Evolutionary conservation across 2,113 vertebrate species (phyloP), one percentile per base, ranked within the genome.

Genomic region (Serilophus lunatus): DNA sequence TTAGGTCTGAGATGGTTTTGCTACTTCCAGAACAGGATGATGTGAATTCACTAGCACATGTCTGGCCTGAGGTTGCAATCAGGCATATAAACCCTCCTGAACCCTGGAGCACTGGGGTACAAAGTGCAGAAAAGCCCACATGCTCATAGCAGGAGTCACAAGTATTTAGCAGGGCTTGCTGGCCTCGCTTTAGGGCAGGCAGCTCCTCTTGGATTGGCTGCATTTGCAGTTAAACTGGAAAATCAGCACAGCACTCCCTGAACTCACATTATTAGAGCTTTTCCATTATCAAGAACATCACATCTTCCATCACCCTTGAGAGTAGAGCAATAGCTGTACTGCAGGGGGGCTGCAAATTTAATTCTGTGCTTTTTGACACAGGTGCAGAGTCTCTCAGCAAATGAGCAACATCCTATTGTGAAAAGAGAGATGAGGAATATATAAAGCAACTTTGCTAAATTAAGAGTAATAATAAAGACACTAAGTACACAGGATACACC

Each of bases 231-330:
- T 82, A 86, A 53, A 72, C 60, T 83, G 68, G 82, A 56, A 74
- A 85, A 94, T 54, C 71, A 86, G 75, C 68, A 81, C 63, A 90
- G 42, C 26, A 7, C 44, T 95, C 95, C 91, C 80, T 47, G 33
- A 80, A 77, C 76, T 88, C 26, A 0, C 60, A 64, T 95, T 92
- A 90, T 74, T 65, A 69, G 80, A 60, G 29, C 24, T 86, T 92
- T 95, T 93, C 92, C 69, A 83, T 95, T 94, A 95, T 42, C 70
- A 59, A 66, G 88, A 90, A 81, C 51, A 81, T 86, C 82, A 72
- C 20, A 81, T 42, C 50, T 88, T 88, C 83, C 53, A 79, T 20
- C 51, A 49, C 60, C 71, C 82, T 45, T 18, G 47, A 82, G 57
- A 91, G 42, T 17, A 64, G 28, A 91, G 51, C 70, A 85, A 63